Evolutionary conservation across 2,797 vertebrate species (phyloP).

Genomic region (Heterohyrax brucei): DNA sequence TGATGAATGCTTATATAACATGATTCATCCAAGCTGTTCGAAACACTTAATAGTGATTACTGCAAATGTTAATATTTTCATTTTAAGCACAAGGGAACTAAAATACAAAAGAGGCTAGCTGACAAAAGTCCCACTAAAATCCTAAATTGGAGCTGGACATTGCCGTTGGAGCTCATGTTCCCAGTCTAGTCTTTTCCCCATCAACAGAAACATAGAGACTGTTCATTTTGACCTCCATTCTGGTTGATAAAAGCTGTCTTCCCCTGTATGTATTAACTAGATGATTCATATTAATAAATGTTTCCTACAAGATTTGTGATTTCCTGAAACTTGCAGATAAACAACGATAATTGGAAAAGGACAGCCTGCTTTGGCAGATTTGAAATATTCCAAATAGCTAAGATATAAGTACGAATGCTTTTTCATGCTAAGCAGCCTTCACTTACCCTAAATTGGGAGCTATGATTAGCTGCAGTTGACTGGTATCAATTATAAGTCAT

Average conservation of each 20-base stretch:
- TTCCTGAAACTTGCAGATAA: conserved; percentile 62
- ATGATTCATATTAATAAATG: background rate
- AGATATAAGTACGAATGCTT: background rate
- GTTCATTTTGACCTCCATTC: background rate
- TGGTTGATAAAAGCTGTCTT: conserved; percentile 21
- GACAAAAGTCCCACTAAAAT: background rate
- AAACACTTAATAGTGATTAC: background rate
- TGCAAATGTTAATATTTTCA: background rate
- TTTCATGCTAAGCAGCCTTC: conserved; percentile 35
- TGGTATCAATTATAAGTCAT: background rate
- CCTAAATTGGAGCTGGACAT: background rate
- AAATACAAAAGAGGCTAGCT: background rate
- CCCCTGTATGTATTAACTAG: background rate
- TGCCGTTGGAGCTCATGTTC: background rate
- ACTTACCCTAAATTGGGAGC: background rate
- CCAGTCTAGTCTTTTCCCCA: background rate
- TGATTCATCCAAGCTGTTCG: background rate
- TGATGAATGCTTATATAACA: background rate
- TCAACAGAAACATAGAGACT: background rate
- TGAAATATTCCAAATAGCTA: conserved; percentile 7
- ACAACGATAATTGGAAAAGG: conserved; percentile 11
- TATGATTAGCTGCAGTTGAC: background rate
- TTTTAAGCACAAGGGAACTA: background rate
- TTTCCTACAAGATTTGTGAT: background rate
- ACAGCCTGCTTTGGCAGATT: background rate